These are phyloP conservation scores for Percopsis transmontana DNA, from an alignment of 2,113 vertebrate species.

Conservation along the genomic window DNA sequence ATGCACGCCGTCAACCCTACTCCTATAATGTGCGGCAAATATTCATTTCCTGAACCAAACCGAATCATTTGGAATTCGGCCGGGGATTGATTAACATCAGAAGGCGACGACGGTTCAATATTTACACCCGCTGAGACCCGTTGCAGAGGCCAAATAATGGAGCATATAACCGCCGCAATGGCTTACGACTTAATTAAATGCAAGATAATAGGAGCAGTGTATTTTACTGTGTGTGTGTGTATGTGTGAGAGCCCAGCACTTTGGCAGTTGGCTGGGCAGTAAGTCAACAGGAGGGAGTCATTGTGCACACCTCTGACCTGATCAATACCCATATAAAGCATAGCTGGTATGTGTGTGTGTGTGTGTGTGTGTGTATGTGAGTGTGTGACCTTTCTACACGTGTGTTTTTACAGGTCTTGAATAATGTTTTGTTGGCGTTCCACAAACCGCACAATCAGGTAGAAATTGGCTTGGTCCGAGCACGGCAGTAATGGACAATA, in stretches of 20 bases:
- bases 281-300: conserved; percentile 79
- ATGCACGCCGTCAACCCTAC: conserved; percentile 40
- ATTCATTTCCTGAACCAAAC: conserved; percentile 82
- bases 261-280: conserved; percentile 75
- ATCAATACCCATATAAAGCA: conserved; percentile 85
- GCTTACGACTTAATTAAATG: conserved; percentile 89
- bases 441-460: conserved; percentile 33
- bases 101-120: conserved; percentile 79
- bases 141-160: conserved; percentile 79
- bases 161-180: conserved; percentile 79
- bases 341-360: conserved; percentile 22
- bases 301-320: conserved; percentile 61
- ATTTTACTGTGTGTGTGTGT: conserved; percentile 45
- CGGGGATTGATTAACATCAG: conserved; percentile 84
- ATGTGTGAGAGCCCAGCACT: conserved; percentile 74
- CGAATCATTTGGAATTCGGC: conserved; percentile 83
- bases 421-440: conserved; percentile 21
- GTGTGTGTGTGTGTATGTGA: conserved; percentile 21
- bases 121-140: conserved; percentile 80
- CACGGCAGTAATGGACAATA: conserved; percentile 42
- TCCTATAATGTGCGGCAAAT: conserved; percentile 64
- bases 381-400: conserved; percentile 3
- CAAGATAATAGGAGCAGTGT: conserved; percentile 78
- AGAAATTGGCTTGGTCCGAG: conserved; percentile 35
- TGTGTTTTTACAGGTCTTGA: conserved; percentile 8